A percentile compares a stretch with the other conserved stretches of the same genome.
Evolutionary conservation across 2,888 invertebrate genomes (phyloP).

Genomic region (Acleris literana): DNA sequence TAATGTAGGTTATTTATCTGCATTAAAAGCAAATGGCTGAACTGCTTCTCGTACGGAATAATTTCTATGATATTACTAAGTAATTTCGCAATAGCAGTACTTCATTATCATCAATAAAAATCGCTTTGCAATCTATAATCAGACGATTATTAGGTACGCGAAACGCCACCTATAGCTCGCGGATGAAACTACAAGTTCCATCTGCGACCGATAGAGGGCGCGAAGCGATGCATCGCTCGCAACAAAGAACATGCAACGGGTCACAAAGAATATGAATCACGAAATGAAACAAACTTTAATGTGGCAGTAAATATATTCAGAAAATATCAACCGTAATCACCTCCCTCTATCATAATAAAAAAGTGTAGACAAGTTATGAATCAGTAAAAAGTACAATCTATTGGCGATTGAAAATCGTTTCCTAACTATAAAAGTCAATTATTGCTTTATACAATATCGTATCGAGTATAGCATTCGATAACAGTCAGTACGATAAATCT

Average conservation of each 20-base stretch:
- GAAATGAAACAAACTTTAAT: slow-evolving; percentile 61
- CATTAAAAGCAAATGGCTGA: too few species aligned
- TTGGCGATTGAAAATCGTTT: slow-evolving; percentile 72
- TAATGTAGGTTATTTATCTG: too few species aligned
- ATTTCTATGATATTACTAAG: neutral
- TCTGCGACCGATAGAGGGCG: slow-evolving; percentile 17
- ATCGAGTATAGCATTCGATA: slow-evolving; percentile 76
- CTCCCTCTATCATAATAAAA: slow-evolving; percentile 74
- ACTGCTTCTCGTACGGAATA: too few species aligned
- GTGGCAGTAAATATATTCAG: slow-evolving; percentile 83
- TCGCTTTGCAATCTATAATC: slow-evolving; percentile 25
- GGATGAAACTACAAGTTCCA: neutral
- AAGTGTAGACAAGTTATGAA: slow-evolving; percentile 64
- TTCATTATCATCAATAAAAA: neutral
- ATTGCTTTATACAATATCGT: slow-evolving; percentile 82
- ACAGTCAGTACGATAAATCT: slow-evolving; percentile 67
- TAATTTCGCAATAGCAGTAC: slow-evolving; percentile 4
- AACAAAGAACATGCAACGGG: slow-evolving; percentile 40
- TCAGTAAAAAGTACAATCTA: slow-evolving; percentile 65
- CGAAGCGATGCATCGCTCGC: slow-evolving; percentile 11
- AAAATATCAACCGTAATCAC: slow-evolving; percentile 79
- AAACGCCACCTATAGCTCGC: slow-evolving; percentile 16
- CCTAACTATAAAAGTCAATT: slow-evolving; percentile 75
- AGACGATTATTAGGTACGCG: neutral
- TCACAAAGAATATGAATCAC: slow-evolving; percentile 26